Conservation (phyloP, 2,113 vertebrate species). For the Myxocyprinus asiaticus region DNA sequence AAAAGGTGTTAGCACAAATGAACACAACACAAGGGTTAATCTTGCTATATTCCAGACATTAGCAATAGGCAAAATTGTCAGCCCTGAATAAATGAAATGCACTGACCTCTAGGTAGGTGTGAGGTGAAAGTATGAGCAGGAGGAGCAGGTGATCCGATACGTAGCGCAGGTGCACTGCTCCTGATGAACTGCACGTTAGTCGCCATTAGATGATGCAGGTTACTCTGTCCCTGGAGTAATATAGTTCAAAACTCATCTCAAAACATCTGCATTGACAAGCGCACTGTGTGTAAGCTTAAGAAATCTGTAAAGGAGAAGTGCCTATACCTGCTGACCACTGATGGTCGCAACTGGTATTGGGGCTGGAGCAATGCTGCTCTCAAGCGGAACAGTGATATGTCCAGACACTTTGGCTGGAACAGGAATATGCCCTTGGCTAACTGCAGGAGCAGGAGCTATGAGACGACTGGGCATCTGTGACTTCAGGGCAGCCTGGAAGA, state of each 20-base stretch:
- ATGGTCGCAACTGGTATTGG: constrained; percentile 97
- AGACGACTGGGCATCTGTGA: constrained; percentile 92
- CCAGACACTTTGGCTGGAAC: constrained; percentile 88
- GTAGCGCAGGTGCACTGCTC: constrained; percentile 84
- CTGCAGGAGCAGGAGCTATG: constrained; percentile 94
- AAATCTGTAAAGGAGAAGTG: background rate
- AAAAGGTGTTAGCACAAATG: too few relatives aligned
- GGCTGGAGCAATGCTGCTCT: constrained; percentile 88
- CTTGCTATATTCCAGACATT: too few relatives aligned
- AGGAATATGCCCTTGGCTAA: constrained; percentile 81
- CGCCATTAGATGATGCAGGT: constrained; percentile 93
- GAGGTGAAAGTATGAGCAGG: constrained; percentile 79
- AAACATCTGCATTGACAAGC: too few relatives aligned
- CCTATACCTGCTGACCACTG: constrained; percentile 92
- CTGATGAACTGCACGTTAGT: constrained; percentile 93
- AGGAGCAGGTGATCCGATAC: constrained; percentile 80
- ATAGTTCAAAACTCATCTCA: background rate
- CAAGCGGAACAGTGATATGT: constrained; percentile 91
- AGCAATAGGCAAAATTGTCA: too few relatives aligned
- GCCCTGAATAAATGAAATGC: background rate
- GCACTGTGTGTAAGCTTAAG: background rate
- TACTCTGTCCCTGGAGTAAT: constrained; percentile 87
- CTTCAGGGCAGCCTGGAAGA: constrained; percentile 85
- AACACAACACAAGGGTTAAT: too few relatives aligned
- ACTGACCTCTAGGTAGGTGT: constrained; percentile 91